phyloP scores from a whole-genome alignment of 2,113 vertebrate species.

The Lepus timidus region DNA sequence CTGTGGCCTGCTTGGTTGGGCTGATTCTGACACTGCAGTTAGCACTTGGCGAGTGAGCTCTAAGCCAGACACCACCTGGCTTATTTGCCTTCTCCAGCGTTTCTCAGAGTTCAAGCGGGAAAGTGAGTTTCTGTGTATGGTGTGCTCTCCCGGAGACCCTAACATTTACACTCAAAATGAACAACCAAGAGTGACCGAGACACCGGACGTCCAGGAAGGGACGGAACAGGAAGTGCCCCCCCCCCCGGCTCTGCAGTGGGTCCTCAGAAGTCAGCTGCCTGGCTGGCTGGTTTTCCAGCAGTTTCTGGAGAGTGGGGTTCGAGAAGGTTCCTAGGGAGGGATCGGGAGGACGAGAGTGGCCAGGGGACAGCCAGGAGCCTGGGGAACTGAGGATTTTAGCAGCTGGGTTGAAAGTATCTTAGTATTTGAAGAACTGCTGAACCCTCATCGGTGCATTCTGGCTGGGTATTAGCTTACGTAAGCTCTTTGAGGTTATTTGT shows the following conservation, averaged over 20 bases:
- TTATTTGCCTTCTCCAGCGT: background rate
- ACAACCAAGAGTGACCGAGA: no score
- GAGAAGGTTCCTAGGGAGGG: background rate
- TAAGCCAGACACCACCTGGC: background rate
- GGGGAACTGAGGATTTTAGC: background rate
- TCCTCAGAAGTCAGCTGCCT: background rate
- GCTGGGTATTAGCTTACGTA: background rate
- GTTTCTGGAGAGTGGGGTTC: background rate
- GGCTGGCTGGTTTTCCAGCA: background rate
- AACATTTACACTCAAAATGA: background rate
- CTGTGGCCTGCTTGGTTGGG: background rate
- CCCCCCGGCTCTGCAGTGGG: accelerated
- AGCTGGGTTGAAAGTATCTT: background rate
- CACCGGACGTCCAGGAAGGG: background rate
- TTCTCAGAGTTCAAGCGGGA: background rate
- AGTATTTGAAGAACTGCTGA: background rate
- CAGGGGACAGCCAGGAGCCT: background rate
- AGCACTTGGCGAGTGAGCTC: background rate
- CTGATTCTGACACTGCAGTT: background rate
- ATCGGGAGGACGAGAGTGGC: background rate
- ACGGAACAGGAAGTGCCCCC: background rate
- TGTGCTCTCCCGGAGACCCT: background rate
- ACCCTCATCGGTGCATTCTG: background rate
- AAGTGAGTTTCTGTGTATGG: background rate
- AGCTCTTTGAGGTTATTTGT: background rate